Conservation (phyloP, 53 echinoderm and acorn worm species). For the Arbacia lixula region DNA sequence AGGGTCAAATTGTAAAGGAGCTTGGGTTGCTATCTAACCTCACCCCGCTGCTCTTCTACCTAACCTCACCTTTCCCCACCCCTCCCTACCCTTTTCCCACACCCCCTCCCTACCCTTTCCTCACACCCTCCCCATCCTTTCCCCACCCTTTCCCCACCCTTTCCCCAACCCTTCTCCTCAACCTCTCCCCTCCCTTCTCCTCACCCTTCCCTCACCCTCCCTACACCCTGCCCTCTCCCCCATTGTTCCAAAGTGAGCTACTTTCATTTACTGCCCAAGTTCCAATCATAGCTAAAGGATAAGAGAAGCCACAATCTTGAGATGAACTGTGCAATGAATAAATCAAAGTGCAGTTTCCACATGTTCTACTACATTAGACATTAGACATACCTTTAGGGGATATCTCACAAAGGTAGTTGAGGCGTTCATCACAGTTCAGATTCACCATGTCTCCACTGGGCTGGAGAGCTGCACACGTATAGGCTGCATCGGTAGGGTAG, state of each 20-base stretch:
- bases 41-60: too few species aligned
- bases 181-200: background rate
- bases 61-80: background rate
- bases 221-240: background rate
- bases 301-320: too few species aligned
- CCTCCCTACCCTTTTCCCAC: background rate
- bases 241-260: too few species aligned
- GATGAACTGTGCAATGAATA: too few species aligned
- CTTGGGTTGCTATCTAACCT: too few species aligned
- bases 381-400: constrained; percentile 49
- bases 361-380: background rate
- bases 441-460: constrained; percentile 37
- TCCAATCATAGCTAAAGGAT: too few species aligned
- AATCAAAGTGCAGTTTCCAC: too few species aligned
- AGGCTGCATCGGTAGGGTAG: constrained; percentile 41
- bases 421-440: constrained; percentile 51
- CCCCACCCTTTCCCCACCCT: background rate
- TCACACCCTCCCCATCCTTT: background rate
- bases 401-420: constrained; percentile 65
- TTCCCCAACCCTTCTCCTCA: background rate
- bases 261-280: too few species aligned
- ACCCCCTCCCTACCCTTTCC: background rate
- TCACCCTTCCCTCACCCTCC: background rate
- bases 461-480: constrained; percentile 58
- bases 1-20: too few species aligned